These are phyloP conservation scores for Calephelis virginiensis DNA, from an alignment of 1,140 invertebrate genomes.

Conservation along the genomic window DNA sequence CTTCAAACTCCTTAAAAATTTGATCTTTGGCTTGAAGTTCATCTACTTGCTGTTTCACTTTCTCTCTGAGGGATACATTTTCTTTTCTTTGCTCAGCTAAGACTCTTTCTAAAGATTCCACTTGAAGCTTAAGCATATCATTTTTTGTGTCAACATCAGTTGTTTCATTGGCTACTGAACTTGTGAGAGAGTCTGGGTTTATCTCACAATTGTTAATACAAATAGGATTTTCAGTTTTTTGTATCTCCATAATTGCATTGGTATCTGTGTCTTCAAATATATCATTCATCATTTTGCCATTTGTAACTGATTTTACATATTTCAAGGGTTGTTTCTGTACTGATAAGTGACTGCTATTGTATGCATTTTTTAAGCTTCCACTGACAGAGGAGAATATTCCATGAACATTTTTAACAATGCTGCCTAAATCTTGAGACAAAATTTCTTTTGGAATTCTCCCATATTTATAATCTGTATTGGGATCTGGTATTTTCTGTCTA, in stretches of 20 bases:
- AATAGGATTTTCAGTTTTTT: neutral
- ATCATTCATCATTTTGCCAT: slow-evolving; percentile 63
- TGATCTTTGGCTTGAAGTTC: slow-evolving; percentile 63
- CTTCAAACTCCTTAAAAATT: slow-evolving; percentile 63
- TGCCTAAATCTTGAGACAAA: slow-evolving; percentile 62
- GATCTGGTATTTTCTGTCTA: slow-evolving; percentile 53
- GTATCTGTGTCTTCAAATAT: slow-evolving; percentile 61
- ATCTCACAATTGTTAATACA: slow-evolving; percentile 2
- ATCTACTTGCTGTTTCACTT: slow-evolving; percentile 54
- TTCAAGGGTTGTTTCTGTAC: slow-evolving; percentile 44
- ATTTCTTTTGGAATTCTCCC: slow-evolving; percentile 60
- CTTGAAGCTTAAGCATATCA: slow-evolving; percentile 54
- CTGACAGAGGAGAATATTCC: slow-evolving; percentile 68
- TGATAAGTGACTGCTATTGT: slow-evolving; percentile 44
- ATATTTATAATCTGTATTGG: slow-evolving; percentile 41
- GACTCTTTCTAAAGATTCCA: slow-evolving; percentile 58
- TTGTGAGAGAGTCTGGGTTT: slow-evolving; percentile 21
- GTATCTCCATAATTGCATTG: slow-evolving; percentile 17
- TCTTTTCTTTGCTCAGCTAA: slow-evolving; percentile 61
- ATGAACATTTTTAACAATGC: slow-evolving; percentile 69
- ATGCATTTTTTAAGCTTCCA: slow-evolving; percentile 65
- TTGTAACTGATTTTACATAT: slow-evolving; percentile 44
- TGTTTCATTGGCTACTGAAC: slow-evolving; percentile 20
- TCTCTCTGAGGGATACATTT: slow-evolving; percentile 48
- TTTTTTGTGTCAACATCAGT: slow-evolving; percentile 36